phyloP scores from a whole-genome alignment of 2,113 vertebrate genomes.

The Eretmochelys imbricata region DNA sequence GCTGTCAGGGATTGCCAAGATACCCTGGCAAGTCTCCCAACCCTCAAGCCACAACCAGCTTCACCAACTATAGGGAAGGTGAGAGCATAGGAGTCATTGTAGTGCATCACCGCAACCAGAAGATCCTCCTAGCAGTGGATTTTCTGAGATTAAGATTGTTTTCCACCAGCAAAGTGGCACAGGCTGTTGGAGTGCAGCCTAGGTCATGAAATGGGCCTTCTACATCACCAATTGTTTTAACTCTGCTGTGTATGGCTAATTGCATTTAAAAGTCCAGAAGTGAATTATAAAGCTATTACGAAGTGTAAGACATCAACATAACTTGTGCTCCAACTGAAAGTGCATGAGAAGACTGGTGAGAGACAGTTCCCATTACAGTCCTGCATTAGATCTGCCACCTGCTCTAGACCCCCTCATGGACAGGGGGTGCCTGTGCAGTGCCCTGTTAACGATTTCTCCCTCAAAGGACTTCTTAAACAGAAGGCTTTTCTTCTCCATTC shows the following conservation, averaged over 20 bases:
- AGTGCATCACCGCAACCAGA: not conserved
- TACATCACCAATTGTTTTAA: not conserved
- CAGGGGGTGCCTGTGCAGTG: not conserved
- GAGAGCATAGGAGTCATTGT: not conserved
- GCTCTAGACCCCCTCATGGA: too few relatives aligned
- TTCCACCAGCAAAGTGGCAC: too few relatives aligned
- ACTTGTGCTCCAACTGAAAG: not conserved
- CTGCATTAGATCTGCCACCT: not conserved
- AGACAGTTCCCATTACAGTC: not conserved
- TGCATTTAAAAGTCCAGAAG: not conserved
- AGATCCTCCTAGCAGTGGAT: too few relatives aligned
- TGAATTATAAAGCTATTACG: slow-evolving; percentile 5
- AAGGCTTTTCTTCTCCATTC: not conserved
- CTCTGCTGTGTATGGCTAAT: not conserved
- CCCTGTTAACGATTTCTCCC: not conserved
- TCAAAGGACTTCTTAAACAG: not conserved
- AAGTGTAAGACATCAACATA: not conserved
- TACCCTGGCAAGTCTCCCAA: not conserved
- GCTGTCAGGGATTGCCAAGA: too few relatives aligned
- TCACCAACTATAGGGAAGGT: not conserved
- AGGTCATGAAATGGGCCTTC: not conserved
- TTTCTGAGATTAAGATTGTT: too few relatives aligned
- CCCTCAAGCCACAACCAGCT: not conserved
- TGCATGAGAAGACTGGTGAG: not conserved
- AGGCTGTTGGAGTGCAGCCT: too few relatives aligned